A percentile compares a stretch with the other conserved stretches of the same genome.
Evolutionary conservation across 2,888 invertebrate species (phyloP).

Genomic region (Cerceris ruficornis): DNA sequence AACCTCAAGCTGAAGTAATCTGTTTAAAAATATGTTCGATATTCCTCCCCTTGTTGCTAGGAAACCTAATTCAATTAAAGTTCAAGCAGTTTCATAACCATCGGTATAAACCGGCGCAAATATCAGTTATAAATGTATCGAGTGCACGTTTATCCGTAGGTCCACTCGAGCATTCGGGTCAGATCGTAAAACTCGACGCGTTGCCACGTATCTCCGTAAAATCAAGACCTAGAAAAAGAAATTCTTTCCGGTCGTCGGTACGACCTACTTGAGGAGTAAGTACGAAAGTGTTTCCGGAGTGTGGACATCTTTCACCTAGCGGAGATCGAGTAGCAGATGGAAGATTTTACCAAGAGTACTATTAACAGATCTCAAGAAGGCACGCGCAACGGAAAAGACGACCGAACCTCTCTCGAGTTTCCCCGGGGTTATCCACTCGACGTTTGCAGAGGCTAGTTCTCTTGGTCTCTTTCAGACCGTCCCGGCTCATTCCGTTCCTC

Average conservation of each 20-base stretch:
- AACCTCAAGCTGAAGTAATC: no score
- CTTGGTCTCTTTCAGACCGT: slow-evolving; percentile 42
- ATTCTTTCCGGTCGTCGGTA: slow-evolving; percentile 19
- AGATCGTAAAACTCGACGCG: no score
- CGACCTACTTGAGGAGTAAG: slow-evolving; percentile 53
- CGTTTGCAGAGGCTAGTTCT: slow-evolving; percentile 58
- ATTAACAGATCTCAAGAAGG: slow-evolving; percentile 54
- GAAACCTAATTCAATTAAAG: no score
- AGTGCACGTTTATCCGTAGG: no score
- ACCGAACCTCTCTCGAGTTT: slow-evolving; percentile 57
- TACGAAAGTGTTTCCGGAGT: slow-evolving; percentile 55
- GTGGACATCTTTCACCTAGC: slow-evolving; percentile 44
- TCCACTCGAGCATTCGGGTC: no score
- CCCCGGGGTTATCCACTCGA: slow-evolving; percentile 55
- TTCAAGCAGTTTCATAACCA: no score
- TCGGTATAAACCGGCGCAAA: no score
- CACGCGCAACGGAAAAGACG: slow-evolving; percentile 59
- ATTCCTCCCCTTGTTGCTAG: no score
- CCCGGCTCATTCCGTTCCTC: slow-evolving; percentile 50
- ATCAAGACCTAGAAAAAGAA: neutral
- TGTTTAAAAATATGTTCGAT: no score
- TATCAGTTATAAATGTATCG: no score
- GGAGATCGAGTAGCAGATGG: slow-evolving; percentile 58
- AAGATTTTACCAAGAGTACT: slow-evolving; percentile 59
- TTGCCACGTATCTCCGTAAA: no score